Percentiles rank a stretch among this genome's conserved stretches.
phyloP scores from a whole-genome alignment of 2,888 invertebrate species.

The Drosophila pseudotalamancana region DNA sequence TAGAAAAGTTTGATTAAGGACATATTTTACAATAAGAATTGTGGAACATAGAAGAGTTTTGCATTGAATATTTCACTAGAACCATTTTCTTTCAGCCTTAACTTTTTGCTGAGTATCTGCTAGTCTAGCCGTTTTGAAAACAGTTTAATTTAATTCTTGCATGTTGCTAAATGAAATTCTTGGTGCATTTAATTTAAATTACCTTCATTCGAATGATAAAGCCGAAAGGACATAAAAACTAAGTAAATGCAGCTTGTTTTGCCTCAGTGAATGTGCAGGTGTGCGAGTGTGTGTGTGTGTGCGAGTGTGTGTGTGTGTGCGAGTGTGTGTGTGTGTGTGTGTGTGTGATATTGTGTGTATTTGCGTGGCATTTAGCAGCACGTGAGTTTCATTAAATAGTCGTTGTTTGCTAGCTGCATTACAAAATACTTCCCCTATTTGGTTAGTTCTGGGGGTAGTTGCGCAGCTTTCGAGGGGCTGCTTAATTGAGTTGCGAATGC shows the following conservation, averaged over 20 bases:
- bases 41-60: too few relatives aligned
- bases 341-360: conserved; percentile 15
- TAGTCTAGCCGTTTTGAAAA: background rate
- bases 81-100: background rate
- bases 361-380: conserved; percentile 50
- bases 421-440: conserved; percentile 38
- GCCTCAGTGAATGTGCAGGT: background rate
- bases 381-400: conserved; percentile 50
- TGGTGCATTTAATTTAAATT: conserved; percentile 41
- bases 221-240: conserved; percentile 29
- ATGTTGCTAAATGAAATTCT: background rate
- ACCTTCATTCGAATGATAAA: conserved; percentile 60
- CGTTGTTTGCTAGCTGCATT: conserved; percentile 41
- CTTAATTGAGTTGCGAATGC: conserved; percentile 76
- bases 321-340: background rate
- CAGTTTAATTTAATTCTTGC: conserved; percentile 3
- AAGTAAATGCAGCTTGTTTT: conserved; percentile 18
- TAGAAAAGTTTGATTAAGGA: too few relatives aligned
- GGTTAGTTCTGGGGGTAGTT: conserved; percentile 14
- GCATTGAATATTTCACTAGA: too few relatives aligned
- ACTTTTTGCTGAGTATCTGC: background rate
- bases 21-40: too few relatives aligned
- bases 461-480: background rate
- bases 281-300: background rate
- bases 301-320: background rate